phyloP scores from a whole-genome alignment of 2,797 vertebrate species.

The Parauchenoglanis ngamensis region DNA sequence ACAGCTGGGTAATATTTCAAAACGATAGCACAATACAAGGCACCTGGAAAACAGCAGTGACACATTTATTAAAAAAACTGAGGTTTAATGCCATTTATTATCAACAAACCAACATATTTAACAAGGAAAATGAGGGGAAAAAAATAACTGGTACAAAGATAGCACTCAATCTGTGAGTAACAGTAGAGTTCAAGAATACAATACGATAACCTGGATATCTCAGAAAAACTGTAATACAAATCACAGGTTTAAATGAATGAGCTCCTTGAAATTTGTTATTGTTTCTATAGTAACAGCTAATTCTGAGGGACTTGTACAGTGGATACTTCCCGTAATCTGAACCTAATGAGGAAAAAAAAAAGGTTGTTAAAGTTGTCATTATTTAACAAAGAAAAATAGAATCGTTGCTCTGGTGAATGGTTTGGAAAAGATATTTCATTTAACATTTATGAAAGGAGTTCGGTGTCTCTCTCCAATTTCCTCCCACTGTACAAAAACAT shows the following conservation, averaged over 20 bases:
- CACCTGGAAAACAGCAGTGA: conserved; percentile 7
- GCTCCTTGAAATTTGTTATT: background rate
- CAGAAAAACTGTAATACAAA: background rate
- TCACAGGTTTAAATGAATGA: background rate
- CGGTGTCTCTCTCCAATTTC: background rate
- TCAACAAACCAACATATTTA: background rate
- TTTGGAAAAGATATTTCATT: conserved; percentile 6
- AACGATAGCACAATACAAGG: background rate
- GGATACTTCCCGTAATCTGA: background rate
- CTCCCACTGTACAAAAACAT: background rate
- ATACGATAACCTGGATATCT: background rate
- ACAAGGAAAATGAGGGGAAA: background rate
- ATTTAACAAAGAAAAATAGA: background rate
- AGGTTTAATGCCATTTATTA: background rate
- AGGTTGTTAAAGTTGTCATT: background rate
- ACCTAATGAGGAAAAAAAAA: background rate
- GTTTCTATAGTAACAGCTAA: background rate
- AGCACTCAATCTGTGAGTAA: background rate
- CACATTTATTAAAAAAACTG: background rate
- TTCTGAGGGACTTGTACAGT: background rate
- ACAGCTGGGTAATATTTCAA: conserved; percentile 22
- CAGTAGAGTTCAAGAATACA: background rate
- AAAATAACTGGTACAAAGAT: background rate
- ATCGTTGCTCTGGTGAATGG: background rate
- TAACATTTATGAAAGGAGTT: background rate